Conservation (phyloP, 2,113 vertebrate species). For the Piliocolobus tephrosceles region DNA sequence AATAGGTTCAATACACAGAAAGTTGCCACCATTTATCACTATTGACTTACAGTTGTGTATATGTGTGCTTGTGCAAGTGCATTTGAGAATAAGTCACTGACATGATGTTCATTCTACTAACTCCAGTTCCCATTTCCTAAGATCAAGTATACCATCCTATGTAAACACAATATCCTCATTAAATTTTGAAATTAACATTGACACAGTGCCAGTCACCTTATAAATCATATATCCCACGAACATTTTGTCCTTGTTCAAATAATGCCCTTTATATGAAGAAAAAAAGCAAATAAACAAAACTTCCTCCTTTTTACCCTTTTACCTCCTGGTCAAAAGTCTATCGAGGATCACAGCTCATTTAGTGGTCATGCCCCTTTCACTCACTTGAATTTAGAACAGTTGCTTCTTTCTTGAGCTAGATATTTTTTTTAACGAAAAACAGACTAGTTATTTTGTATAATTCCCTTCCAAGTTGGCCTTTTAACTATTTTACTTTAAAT, state of each 20-base stretch:
- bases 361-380: background rate
- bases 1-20: background rate
- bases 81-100: background rate
- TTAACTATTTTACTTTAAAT: background rate
- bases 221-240: background rate
- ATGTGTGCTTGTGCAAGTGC: background rate
- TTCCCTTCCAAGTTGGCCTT: background rate
- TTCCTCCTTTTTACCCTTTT: background rate
- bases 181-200: background rate
- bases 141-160: background rate
- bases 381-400: background rate
- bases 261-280: background rate
- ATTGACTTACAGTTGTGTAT: background rate
- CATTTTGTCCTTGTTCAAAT: background rate
- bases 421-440: background rate
- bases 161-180: background rate
- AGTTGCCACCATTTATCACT: background rate
- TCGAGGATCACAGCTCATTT: background rate
- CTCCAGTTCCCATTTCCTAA: background rate
- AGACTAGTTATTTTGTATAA: background rate
- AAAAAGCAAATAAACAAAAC: background rate
- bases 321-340: background rate
- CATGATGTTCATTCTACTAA: background rate
- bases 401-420: background rate
- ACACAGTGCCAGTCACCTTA: background rate